Conservation (phyloP, 2,888 invertebrate genomes). For the Tetragnatha montana region DNA sequence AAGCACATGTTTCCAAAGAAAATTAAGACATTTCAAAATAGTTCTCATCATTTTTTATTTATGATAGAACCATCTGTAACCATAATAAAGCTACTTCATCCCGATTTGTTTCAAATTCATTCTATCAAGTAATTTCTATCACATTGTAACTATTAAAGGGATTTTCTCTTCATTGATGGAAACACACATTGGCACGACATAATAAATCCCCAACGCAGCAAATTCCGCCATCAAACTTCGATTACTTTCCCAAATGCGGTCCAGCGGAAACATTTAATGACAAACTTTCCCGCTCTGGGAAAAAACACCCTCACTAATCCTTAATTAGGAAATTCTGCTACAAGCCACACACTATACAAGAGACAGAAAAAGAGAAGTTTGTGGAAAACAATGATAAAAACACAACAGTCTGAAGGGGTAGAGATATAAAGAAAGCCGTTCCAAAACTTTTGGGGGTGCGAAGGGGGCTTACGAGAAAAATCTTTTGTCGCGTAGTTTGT, state of each 20-base stretch:
- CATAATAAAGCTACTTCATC: too few species aligned
- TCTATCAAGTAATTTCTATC: too few species aligned
- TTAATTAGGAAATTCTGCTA: background rate
- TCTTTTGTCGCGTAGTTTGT: conserved; percentile 48
- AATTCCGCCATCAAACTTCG: background rate
- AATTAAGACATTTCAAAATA: too few species aligned
- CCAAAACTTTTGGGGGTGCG: background rate
- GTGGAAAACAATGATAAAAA: background rate
- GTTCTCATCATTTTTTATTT: too few species aligned
- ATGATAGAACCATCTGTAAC: too few species aligned
- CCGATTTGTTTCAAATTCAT: too few species aligned
- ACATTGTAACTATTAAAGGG: too few species aligned
- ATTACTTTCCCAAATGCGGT: background rate
- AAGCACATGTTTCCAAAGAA: too few species aligned
- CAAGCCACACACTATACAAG: background rate
- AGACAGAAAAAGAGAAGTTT: background rate
- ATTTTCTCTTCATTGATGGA: too few species aligned
- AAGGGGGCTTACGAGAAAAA: conserved; percentile 21
- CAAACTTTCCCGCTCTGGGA: background rate
- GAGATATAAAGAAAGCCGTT: background rate
- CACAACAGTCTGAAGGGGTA: background rate
- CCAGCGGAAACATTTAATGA: background rate
- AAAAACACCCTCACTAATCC: background rate
- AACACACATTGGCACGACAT: too few species aligned
- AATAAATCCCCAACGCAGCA: too few species aligned